Conservation (phyloP, 2,797 vertebrate species). For the Passerculus sandwichensis region DNA sequence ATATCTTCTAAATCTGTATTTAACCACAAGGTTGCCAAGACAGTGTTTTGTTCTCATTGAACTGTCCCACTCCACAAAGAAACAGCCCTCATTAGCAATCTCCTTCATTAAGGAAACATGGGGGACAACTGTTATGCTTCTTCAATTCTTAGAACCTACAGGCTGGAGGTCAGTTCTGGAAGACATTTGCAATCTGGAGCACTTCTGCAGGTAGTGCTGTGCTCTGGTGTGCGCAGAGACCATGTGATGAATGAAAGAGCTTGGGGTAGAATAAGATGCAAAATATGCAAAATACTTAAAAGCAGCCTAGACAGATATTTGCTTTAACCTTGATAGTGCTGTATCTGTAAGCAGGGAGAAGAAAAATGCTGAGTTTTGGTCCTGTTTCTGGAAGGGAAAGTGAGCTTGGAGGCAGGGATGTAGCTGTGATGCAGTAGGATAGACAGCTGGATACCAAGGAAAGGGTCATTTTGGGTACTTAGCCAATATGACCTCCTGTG, state of each 20-base stretch:
- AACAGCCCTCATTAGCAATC: not conserved
- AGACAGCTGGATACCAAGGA: not conserved
- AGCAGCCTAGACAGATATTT: not conserved
- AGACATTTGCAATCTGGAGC: not conserved
- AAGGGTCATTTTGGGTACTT: not conserved
- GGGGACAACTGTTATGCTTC: fast-evolving
- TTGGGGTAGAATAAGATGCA: not conserved
- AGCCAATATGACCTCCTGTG: not conserved
- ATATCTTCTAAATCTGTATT: not conserved
- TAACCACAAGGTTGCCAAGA: not conserved
- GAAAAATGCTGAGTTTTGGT: not conserved
- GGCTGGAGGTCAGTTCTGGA: not conserved
- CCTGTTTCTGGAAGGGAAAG: not conserved
- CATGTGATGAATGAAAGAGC: not conserved
- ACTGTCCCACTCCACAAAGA: not conserved
- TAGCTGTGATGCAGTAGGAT: not conserved
- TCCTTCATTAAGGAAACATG: not conserved
- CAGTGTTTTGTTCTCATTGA: not conserved
- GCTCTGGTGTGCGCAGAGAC: not conserved
- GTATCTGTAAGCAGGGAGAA: not conserved
- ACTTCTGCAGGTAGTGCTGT: not conserved
- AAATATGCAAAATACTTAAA: not conserved
- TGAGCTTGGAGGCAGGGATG: not conserved
- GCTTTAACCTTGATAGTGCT: not conserved
- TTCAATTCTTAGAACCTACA: not conserved